Conservation (phyloP, 1,140 invertebrate species). For the Drosophila erecta region DNA sequence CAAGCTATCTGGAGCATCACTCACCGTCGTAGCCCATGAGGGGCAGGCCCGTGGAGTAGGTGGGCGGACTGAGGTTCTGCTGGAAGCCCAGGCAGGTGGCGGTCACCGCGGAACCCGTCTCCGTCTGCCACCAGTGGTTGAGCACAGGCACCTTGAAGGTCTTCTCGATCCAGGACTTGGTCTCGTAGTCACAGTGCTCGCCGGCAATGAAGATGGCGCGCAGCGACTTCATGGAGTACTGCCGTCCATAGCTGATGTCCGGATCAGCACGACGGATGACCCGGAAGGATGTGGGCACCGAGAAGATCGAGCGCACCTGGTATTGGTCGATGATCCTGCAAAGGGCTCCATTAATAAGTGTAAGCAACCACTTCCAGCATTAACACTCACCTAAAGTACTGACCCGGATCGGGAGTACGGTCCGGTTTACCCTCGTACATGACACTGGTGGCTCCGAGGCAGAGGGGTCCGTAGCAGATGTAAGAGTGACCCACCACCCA, state of each 20-base stretch:
- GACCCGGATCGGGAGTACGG: constrained; percentile 94
- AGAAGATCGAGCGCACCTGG: constrained; percentile 93
- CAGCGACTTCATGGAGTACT: constrained; percentile 90
- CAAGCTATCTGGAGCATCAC: constrained; percentile 43
- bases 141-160: constrained; percentile 93
- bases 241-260: constrained; percentile 87
- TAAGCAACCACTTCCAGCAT: neutral
- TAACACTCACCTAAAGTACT: constrained; percentile 87
- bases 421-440: constrained; percentile 98
- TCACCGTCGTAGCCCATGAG: constrained; percentile 94
- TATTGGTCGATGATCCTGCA: constrained; percentile 94
- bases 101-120: constrained; percentile 95
- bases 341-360: neutral
- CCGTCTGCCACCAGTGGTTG: constrained; percentile 98
- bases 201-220: constrained; percentile 95
- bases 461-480: constrained; percentile 95
- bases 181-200: constrained; percentile 97
- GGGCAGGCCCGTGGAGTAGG: constrained; percentile 90
- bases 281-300: constrained; percentile 95
- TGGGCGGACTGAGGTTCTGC: constrained; percentile 86
- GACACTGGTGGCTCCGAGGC: constrained; percentile 92
- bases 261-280: constrained; percentile 92
- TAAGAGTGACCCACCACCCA: constrained; percentile 98
- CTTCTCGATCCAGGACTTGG: constrained; percentile 93
- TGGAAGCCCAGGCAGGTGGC: constrained; percentile 92